Evolutionary conservation across 2,113 vertebrate genomes (phyloP), one percentile per base, ranked within the genome.

Genomic region (Piliocolobus tephrosceles): DNA sequence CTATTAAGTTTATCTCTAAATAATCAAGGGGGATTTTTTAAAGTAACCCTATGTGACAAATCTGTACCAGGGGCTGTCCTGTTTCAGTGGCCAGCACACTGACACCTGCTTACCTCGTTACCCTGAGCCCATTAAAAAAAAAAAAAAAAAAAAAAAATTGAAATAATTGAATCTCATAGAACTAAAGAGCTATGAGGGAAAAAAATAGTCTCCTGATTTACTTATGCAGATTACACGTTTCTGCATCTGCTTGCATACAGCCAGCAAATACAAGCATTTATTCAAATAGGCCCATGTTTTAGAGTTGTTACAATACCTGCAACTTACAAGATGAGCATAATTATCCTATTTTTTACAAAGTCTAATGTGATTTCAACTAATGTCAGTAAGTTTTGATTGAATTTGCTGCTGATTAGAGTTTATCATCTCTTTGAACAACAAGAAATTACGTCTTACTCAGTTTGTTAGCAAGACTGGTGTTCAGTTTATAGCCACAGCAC

Each of bases 321-420:
- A 92, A 96, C 89, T 98, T 94, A 88, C 91, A 96, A 98, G 96
- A 98, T 0, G 0, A 95, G 88, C 50, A 35, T 93, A 96, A 95
- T 97, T 98, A 96, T 96, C 97, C 94, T 81, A 95, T 66, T 98
- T 64, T 98, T 98, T 97, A 95, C 84, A 97, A 98, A 95, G 94
- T 89, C 83, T 98, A 98, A 98, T 96, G 96, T 75, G 61, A 98
- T 98, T 98, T 98, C 96, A 97, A 98, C 95, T 97, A 96, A 95
- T 98, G 96, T 96, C 98, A 96, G 95, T 98, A 95, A 91, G 88
- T 98, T 98, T 97, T 98, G 98, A 98, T 98, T 98, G 98, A 98
- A 98, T 98, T 98, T 98, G 83, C 91, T 98, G 91, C 96, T 98
- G 98, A 98, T 98, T 98, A 98, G 79, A 98, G 97, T 98, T 97